Evolutionary conservation across 2,113 vertebrate species (phyloP).

Genomic region (Dissostichus mawsoni): DNA sequence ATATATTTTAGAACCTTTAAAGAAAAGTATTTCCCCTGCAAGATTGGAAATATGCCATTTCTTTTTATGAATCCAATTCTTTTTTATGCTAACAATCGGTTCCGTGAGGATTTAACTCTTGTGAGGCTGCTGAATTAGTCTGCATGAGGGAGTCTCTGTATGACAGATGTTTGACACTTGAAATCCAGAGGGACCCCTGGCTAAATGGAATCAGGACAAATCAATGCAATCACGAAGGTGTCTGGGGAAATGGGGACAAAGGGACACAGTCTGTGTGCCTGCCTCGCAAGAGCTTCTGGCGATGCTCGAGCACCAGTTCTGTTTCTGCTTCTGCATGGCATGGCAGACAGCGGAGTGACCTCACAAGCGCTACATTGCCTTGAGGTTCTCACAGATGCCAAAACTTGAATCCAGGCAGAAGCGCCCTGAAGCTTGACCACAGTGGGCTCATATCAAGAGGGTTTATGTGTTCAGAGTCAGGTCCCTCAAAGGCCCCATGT

Average conservation of each 20-base stretch:
- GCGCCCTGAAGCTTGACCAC: constrained; percentile 66
- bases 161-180: constrained; percentile 84
- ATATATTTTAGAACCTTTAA: constrained; percentile 17
- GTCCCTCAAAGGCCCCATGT: constrained; percentile 77
- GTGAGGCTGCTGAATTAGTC: constrained; percentile 44
- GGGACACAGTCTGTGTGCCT: constrained; percentile 63
- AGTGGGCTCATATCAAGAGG: background rate
- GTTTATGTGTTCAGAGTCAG: constrained; percentile 73
- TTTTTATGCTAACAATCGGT: constrained; percentile 30
- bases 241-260: constrained; percentile 77
- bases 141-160: constrained; percentile 36
- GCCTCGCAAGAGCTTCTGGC: constrained; percentile 63
- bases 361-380: constrained; percentile 72
- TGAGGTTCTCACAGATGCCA: constrained; percentile 81
- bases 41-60: constrained; percentile 9
- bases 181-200: constrained; percentile 72
- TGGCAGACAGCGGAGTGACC: constrained; percentile 80
- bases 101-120: constrained; percentile 20
- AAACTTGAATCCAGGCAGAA: constrained; percentile 50
- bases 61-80: constrained; percentile 4
- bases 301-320: constrained; percentile 66
- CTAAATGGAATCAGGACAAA: constrained; percentile 79
- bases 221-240: constrained; percentile 82
- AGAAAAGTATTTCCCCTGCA: background rate
- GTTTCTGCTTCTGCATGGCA: constrained; percentile 64